Evolutionary conservation across 2,888 invertebrate species (phyloP).

Genomic region (Polylopha cassiicola): DNA sequence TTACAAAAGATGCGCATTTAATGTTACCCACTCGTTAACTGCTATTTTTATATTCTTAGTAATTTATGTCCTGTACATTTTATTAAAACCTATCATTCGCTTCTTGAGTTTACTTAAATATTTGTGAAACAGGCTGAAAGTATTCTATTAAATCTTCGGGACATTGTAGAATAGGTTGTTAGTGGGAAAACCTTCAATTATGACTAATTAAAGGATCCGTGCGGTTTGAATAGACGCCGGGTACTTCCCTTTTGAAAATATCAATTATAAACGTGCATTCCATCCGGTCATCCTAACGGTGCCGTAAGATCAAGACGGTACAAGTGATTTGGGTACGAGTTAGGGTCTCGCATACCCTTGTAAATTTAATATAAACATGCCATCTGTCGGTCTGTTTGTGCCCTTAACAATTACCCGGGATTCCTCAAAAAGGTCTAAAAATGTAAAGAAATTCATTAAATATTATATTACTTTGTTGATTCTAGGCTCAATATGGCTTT

Average conservation of each 20-base stretch:
- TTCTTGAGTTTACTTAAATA: too few relatives aligned
- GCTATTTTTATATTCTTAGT: too few relatives aligned
- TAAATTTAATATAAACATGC: slow-evolving; percentile 66
- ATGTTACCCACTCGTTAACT: too few relatives aligned
- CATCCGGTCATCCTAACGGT: slow-evolving; percentile 26
- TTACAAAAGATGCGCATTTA: too few relatives aligned
- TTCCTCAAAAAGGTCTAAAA: background rate
- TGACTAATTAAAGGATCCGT: background rate
- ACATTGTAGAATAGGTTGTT: slow-evolving; percentile 1
- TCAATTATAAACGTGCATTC: slow-evolving; percentile 16
- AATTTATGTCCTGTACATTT: too few relatives aligned
- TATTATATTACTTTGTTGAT: too few relatives aligned
- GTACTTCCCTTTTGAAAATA: background rate
- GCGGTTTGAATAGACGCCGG: too few relatives aligned
- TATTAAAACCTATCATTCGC: too few relatives aligned
- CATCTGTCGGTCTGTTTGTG: slow-evolving; percentile 43
- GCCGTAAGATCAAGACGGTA: slow-evolving; percentile 29
- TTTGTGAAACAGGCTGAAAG: too few relatives aligned
- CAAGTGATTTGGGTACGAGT: slow-evolving; percentile 48
- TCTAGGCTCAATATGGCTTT: too few relatives aligned
- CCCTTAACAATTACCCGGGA: slow-evolving; percentile 8
- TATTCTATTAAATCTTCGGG: too few relatives aligned
- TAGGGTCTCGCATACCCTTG: slow-evolving; percentile 49
- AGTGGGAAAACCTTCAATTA: background rate
- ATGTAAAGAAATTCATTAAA: background rate